A percentile compares a stretch with the other conserved stretches of the same genome.
These are phyloP conservation scores for Hypercompe scribonia DNA, from an alignment of 2,888 invertebrate genomes.

Conservation along the genomic window DNA sequence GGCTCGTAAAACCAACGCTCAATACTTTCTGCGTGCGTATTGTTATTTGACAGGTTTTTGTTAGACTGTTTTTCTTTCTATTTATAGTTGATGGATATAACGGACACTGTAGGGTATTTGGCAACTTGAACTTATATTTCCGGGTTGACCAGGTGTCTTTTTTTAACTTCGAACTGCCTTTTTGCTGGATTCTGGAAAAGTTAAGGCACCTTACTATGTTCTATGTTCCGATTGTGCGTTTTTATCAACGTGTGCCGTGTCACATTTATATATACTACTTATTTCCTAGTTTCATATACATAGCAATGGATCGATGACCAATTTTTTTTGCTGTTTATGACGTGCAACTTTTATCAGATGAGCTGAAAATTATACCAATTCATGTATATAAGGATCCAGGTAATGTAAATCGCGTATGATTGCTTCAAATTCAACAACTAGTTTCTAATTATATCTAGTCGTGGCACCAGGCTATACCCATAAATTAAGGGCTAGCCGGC, in stretches of 20 bases:
- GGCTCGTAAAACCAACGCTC: constrained; percentile 13
- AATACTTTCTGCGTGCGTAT: constrained; percentile 13
- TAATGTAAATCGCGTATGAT: neutral
- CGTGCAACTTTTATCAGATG: neutral
- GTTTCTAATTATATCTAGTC: neutral
- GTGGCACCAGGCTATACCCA: neutral
- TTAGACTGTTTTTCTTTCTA: neutral
- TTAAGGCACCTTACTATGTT: too few relatives aligned
- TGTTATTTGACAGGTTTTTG: constrained; percentile 1
- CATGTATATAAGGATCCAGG: neutral
- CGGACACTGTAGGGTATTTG: neutral
- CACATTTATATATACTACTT: too few relatives aligned
- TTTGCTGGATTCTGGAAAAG: too few relatives aligned
- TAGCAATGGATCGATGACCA: too few relatives aligned
- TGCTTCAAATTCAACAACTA: neutral
- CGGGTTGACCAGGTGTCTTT: neutral
- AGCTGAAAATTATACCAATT: neutral
- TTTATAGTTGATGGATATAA: neutral
- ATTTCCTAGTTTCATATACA: too few relatives aligned
- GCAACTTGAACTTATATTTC: neutral
- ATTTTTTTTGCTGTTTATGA: too few relatives aligned
- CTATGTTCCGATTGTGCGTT: too few relatives aligned
- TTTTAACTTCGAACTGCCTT: too few relatives aligned
- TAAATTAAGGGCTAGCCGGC: neutral
- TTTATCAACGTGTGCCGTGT: too few relatives aligned